phyloP scores from a whole-genome alignment of 2,888 invertebrate genomes.

The Liposcelis brunnea region DNA sequence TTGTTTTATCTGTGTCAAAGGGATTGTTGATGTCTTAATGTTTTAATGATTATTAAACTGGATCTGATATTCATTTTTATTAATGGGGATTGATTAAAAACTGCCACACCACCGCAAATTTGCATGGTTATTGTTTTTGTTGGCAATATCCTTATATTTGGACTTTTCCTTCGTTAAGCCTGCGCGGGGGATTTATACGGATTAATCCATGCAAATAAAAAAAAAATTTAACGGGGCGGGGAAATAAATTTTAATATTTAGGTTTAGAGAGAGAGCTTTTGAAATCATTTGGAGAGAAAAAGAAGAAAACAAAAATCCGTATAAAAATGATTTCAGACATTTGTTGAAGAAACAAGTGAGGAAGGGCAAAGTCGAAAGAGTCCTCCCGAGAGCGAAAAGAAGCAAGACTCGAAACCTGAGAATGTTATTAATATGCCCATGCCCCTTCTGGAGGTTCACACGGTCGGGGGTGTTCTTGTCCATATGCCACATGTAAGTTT shows the following conservation, averaged over 20 bases:
- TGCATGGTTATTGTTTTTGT: not conserved
- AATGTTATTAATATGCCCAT: conserved; percentile 38
- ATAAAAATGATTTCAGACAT: conserved; percentile 29
- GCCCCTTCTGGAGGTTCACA: conserved; percentile 52
- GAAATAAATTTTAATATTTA: too few relatives aligned
- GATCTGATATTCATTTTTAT: not conserved
- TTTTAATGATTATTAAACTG: not conserved
- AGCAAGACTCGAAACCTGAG: conserved; percentile 40
- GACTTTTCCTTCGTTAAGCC: not conserved
- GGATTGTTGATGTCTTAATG: not conserved
- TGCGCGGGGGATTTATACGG: too few relatives aligned
- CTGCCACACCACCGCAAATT: not conserved
- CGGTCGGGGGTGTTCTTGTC: conserved; percentile 70
- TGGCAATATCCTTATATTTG: too few relatives aligned
- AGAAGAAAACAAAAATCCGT: conserved; percentile 11
- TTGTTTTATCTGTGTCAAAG: not conserved
- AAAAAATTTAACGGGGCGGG: too few relatives aligned
- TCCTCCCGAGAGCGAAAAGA: conserved; percentile 52
- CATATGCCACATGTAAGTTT: conserved; percentile 80
- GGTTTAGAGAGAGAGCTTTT: too few relatives aligned
- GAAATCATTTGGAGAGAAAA: not conserved
- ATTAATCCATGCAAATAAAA: too few relatives aligned
- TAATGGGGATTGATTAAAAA: not conserved
- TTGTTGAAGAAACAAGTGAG: conserved; percentile 44
- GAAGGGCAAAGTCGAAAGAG: conserved; percentile 45